These are phyloP conservation scores for Drosophila insularis DNA, from an alignment of 1,140 invertebrate genomes.

Conservation along the genomic window DNA sequence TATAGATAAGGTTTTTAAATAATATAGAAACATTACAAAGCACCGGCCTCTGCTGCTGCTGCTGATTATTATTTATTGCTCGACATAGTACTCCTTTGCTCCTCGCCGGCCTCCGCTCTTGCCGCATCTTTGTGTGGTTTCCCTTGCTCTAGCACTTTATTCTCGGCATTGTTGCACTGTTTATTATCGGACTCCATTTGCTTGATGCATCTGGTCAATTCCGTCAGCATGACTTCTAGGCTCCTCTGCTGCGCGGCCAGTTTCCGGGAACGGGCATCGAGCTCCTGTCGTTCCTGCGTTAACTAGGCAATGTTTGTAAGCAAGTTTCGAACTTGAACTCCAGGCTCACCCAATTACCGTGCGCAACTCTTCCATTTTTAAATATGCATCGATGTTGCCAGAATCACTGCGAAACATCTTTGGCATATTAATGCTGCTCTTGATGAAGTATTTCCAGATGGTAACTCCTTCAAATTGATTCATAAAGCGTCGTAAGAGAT, in stretches of 20 bases:
- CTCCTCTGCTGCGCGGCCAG: constrained; percentile 31
- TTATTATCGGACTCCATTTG: constrained; percentile 53
- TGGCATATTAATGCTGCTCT: constrained; percentile 27
- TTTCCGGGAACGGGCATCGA: background rate
- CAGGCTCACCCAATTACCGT: constrained; percentile 24
- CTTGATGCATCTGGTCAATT: constrained; percentile 53
- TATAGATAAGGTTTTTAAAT: constrained; percentile 2
- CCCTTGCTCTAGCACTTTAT: background rate
- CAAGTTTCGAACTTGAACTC: background rate
- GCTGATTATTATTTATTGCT: constrained; percentile 23
- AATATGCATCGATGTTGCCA: background rate
- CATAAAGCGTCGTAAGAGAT: background rate
- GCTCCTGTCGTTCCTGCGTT: constrained; percentile 36
- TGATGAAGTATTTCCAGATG: constrained; percentile 37
- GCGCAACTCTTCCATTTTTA: constrained; percentile 46
- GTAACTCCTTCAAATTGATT: background rate
- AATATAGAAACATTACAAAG: background rate
- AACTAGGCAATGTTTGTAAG: background rate
- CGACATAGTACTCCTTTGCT: background rate
- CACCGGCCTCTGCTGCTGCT: background rate
- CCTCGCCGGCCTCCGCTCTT: background rate
- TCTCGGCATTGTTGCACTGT: background rate
- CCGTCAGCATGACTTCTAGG: constrained; percentile 44
- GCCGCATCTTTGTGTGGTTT: background rate
- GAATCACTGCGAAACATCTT: constrained; percentile 29